These are phyloP conservation scores for Chymomyza amoena DNA, from an alignment of 2,888 invertebrate species.

Conservation along the genomic window DNA sequence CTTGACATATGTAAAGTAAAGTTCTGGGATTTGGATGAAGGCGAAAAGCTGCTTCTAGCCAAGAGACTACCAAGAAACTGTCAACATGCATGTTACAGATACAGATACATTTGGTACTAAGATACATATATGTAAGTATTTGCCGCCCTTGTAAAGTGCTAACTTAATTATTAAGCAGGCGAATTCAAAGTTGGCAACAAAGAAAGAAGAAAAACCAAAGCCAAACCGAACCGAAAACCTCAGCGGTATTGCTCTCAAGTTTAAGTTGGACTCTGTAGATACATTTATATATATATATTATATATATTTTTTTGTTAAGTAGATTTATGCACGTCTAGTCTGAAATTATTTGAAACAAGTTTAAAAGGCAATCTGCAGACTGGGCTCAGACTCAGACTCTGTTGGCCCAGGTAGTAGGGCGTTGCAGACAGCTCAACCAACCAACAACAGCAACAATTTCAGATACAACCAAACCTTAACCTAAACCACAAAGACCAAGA, in stretches of 20 bases:
- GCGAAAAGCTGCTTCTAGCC: neutral
- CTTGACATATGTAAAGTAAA: slow-evolving; percentile 48
- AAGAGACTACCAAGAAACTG: slow-evolving; percentile 59
- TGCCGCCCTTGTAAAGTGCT: slow-evolving; percentile 63
- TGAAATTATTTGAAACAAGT: slow-evolving; percentile 71
- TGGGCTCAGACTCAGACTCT: slow-evolving; percentile 13
- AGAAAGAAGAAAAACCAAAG: slow-evolving; percentile 64
- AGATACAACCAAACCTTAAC: slow-evolving; percentile 18
- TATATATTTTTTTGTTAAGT: slow-evolving; percentile 58
- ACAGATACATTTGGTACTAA: neutral
- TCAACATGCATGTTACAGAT: slow-evolving; percentile 40
- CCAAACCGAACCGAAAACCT: slow-evolving; percentile 54
- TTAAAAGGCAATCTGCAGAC: slow-evolving; percentile 56
- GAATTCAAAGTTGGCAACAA: slow-evolving; percentile 58
- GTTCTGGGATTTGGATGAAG: slow-evolving; percentile 11
- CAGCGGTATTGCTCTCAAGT: slow-evolving; percentile 27
- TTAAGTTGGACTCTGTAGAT: slow-evolving; percentile 46
- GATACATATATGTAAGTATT: neutral
- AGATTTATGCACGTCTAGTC: slow-evolving; percentile 73
- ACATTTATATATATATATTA: slow-evolving; percentile 37
- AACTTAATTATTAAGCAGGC: slow-evolving; percentile 71
- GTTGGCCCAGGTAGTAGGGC: slow-evolving; percentile 42
- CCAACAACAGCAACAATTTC: slow-evolving; percentile 13
- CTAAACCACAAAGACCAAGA: slow-evolving; percentile 50
- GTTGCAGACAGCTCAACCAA: slow-evolving; percentile 44